phyloP scores from a whole-genome alignment of 2,797 vertebrate genomes.

The Pachyuromys duprasi region DNA sequence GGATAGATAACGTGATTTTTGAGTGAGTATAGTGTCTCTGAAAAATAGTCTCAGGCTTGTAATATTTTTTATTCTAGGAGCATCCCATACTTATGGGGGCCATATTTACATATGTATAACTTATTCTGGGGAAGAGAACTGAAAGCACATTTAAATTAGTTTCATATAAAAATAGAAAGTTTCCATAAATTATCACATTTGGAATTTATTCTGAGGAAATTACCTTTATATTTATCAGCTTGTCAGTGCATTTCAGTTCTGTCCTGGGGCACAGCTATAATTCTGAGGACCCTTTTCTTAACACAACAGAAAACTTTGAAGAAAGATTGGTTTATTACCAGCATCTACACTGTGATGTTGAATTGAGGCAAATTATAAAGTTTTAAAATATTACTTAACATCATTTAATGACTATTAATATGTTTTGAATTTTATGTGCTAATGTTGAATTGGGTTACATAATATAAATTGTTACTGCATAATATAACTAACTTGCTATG shows the following conservation, averaged over 20 bases:
- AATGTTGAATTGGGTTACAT: not conserved
- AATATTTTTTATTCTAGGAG: not conserved
- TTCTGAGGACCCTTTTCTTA: conserved; percentile 7
- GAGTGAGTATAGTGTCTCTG: not conserved
- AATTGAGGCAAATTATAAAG: not conserved
- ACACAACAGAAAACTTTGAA: not conserved
- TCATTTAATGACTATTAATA: not conserved
- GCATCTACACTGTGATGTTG: not conserved
- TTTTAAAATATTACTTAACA: conserved; percentile 15
- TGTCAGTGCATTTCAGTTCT: not conserved
- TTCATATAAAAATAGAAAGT: not conserved
- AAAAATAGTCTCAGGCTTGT: not conserved
- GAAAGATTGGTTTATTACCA: not conserved
- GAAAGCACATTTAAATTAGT: conserved; percentile 30
- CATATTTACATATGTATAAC: not conserved
- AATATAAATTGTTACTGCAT: not conserved
- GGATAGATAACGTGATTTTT: not conserved
- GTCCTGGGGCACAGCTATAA: not conserved
- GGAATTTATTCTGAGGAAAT: conserved; percentile 33
- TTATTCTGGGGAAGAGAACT: not conserved
- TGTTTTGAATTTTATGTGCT: not conserved
- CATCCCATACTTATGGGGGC: not conserved
- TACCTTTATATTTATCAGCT: not conserved
- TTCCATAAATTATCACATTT: conserved; percentile 4
- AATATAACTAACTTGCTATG: not conserved